Percentiles rank a stretch among this genome's conserved stretches.
These are phyloP conservation scores for Heliothis virescens DNA, from an alignment of 1,140 invertebrate genomes.

Conservation along the genomic window DNA sequence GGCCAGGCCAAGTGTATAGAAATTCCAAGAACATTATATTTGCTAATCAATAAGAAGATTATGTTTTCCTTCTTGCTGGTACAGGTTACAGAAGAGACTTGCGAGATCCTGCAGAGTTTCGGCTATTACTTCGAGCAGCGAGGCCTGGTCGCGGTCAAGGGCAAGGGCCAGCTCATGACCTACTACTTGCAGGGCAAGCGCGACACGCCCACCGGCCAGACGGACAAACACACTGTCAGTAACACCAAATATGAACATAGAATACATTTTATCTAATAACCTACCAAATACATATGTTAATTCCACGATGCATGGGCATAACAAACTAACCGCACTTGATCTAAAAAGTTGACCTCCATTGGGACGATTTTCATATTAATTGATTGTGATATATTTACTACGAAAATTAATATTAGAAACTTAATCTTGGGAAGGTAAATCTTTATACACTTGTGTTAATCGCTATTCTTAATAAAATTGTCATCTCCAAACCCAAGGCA, in stretches of 20 bases:
- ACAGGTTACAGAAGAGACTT: constrained; percentile 97
- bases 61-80: constrained; percentile 8
- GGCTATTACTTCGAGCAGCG: constrained; percentile 97
- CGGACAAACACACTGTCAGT: constrained; percentile 58
- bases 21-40: too few relatives aligned
- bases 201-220: constrained; percentile 58
- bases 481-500: too few relatives aligned
- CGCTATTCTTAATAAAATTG: too few relatives aligned
- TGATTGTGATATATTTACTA: neutral
- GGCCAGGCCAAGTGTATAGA: too few relatives aligned
- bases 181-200: constrained; percentile 95
- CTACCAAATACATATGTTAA: constrained; percentile 26
- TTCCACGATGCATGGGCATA: constrained; percentile 2
- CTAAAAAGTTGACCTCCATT: constrained; percentile 4
- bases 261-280: constrained; percentile 18
- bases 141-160: constrained; percentile 96
- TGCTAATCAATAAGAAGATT: neutral
- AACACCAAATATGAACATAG: constrained; percentile 29
- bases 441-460: too few relatives aligned
- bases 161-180: constrained; percentile 97
- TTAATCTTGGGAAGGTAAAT: too few relatives aligned
- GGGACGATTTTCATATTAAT: neutral
- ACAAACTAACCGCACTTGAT: constrained; percentile 9
- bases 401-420: too few relatives aligned
- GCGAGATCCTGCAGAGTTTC: constrained; percentile 93